These are phyloP conservation scores for Ictidomys tridecemlineatus DNA, from an alignment of 2,113 vertebrate genomes.

Conservation along the genomic window DNA sequence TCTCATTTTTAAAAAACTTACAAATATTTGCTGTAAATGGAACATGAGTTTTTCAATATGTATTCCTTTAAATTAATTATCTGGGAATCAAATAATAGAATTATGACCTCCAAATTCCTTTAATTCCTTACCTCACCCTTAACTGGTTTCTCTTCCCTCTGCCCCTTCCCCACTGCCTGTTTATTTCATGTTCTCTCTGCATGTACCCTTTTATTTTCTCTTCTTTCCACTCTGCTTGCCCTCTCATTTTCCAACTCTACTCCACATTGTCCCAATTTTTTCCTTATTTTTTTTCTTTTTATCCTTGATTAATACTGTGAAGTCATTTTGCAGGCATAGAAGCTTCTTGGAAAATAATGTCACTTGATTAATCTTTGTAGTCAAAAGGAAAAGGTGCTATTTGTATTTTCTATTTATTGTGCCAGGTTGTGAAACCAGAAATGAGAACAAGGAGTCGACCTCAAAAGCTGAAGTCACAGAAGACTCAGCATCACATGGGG, in stretches of 20 bases:
- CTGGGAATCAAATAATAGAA: neutral
- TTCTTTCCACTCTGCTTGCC: neutral
- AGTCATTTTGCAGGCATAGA: conserved; percentile 45
- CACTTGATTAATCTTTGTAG: neutral
- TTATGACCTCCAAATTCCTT: neutral
- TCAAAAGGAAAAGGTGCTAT: conserved; percentile 61
- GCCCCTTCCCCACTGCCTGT: neutral
- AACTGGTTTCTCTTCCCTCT: neutral
- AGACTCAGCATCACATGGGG: conserved; percentile 44
- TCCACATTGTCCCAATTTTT: neutral
- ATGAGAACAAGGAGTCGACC: conserved; percentile 69
- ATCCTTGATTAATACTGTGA: neutral
- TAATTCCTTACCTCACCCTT: neutral
- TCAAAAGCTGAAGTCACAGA: conserved; percentile 69
- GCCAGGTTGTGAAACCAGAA: conserved; percentile 77
- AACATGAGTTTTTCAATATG: neutral
- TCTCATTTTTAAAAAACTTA: neutral
- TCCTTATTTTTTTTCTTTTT: neutral
- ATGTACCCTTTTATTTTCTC: neutral
- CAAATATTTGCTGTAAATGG: conserved; percentile 31
- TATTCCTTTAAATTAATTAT: conserved; percentile 38
- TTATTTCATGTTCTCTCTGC: neutral
- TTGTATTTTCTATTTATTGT: conserved; percentile 73
- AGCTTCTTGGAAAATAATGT: conserved; percentile 21
- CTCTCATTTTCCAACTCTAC: neutral